Evolutionary conservation across 2,888 invertebrate genomes (phyloP).

Genomic region (Ypsolopha scabrella): DNA sequence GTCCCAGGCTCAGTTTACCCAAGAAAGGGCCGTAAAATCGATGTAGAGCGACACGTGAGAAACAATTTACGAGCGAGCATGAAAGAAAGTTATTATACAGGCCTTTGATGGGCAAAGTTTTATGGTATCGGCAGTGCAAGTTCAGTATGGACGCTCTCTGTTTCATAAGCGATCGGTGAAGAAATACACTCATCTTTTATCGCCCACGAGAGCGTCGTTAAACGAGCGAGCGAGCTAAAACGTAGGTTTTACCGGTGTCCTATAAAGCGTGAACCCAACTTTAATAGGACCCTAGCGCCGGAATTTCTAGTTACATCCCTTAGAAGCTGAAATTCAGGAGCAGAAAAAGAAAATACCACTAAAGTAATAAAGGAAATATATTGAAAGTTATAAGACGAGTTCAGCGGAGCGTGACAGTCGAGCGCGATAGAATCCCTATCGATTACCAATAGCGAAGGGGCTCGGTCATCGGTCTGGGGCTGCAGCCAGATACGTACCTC

Average conservation of each 20-base stretch:
- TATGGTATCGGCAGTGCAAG: conserved; percentile 17
- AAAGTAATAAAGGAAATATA: neutral
- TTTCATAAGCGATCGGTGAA: conserved; percentile 2
- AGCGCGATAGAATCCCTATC: conserved; percentile 37
- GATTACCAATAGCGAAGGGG: conserved; percentile 29
- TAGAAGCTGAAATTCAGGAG: too few species aligned
- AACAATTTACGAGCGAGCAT: conserved; percentile 42
- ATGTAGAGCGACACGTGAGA: conserved; percentile 29
- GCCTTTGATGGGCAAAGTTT: conserved; percentile 29
- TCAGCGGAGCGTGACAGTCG: conserved; percentile 34
- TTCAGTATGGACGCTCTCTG: neutral
- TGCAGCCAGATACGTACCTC: neutral
- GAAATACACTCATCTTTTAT: neutral
- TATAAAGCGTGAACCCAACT: too few species aligned
- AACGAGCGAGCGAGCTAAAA: neutral
- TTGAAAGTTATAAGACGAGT: conserved; percentile 16
- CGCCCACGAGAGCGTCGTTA: neutral
- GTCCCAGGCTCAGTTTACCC: conserved; percentile 26
- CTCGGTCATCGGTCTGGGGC: conserved; percentile 15
- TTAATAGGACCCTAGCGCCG: too few species aligned
- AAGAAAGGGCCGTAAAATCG: conserved; percentile 37
- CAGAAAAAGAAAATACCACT: too few species aligned
- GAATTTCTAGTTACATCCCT: too few species aligned
- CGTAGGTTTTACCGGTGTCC: too few species aligned
- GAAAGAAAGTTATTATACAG: conserved; percentile 41